phyloP scores from a whole-genome alignment of 2,113 vertebrate species.

The Scomber japonicus region DNA sequence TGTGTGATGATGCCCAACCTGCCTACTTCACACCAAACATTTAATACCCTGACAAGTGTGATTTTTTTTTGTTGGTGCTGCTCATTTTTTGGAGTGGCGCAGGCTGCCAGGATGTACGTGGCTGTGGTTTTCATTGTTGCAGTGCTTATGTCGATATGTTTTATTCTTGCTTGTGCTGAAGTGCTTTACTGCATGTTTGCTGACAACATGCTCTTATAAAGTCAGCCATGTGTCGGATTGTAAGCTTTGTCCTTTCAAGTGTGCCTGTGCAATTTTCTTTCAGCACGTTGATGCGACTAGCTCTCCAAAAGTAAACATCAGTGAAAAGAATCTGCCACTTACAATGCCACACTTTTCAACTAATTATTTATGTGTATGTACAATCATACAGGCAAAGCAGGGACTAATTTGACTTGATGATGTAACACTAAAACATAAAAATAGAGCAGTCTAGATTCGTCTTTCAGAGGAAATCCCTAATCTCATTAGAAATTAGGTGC shows the following conservation, averaged over 20 bases:
- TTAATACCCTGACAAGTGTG: slow-evolving; percentile 35
- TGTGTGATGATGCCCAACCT: slow-evolving; percentile 28
- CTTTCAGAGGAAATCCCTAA: slow-evolving; percentile 53
- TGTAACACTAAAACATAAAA: slow-evolving; percentile 54
- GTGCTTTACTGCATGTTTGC: slow-evolving; percentile 27
- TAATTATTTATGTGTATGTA: neutral
- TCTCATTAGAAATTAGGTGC: slow-evolving; percentile 61
- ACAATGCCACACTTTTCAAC: slow-evolving; percentile 26
- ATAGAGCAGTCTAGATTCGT: slow-evolving; percentile 53
- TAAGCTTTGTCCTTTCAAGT: slow-evolving; percentile 46
- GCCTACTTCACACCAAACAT: slow-evolving; percentile 44
- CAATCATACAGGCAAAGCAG: slow-evolving; percentile 30
- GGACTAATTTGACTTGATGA: slow-evolving; percentile 34
- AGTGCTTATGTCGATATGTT: slow-evolving; percentile 36
- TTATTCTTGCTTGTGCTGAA: slow-evolving; percentile 27
- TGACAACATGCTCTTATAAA: slow-evolving; percentile 53
- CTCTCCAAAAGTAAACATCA: slow-evolving; percentile 10
- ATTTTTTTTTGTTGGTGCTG: slow-evolving; percentile 37
- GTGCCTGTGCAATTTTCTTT: slow-evolving; percentile 38
- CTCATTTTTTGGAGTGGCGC: slow-evolving; percentile 42
- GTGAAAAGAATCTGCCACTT: neutral
- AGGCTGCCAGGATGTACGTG: slow-evolving; percentile 27
- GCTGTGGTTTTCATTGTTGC: slow-evolving; percentile 37
- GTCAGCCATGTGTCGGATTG: slow-evolving; percentile 27
- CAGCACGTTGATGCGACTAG: neutral